A percentile compares a stretch with the other conserved stretches of the same genome.
These are phyloP conservation scores for Archips xylosteana DNA, from an alignment of 2,888 invertebrate species.

Conservation along the genomic window DNA sequence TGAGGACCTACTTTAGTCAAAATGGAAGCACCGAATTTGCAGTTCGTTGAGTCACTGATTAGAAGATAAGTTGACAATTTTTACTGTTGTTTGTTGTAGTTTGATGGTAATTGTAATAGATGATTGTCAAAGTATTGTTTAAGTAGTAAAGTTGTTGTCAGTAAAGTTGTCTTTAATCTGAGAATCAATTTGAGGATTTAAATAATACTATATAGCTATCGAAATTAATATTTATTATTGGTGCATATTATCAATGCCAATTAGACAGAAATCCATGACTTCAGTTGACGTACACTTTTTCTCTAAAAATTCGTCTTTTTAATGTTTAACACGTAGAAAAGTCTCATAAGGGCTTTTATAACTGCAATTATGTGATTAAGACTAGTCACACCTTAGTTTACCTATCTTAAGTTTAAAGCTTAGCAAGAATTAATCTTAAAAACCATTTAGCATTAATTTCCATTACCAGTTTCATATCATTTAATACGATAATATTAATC, in stretches of 20 bases:
- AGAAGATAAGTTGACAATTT: slow-evolving; percentile 4
- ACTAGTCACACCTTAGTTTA: slow-evolving; percentile 33
- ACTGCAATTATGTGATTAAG: slow-evolving; percentile 29
- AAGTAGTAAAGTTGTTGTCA: not conserved
- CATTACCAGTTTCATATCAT: slow-evolving; percentile 8
- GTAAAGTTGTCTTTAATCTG: not conserved
- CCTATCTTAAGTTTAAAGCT: slow-evolving; percentile 20
- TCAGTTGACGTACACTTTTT: not conserved
- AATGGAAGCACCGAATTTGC: slow-evolving; percentile 13
- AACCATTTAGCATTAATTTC: slow-evolving; percentile 16
- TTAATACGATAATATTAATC: slow-evolving; percentile 11
- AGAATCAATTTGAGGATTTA: not conserved
- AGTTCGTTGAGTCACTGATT: slow-evolving; percentile 3
- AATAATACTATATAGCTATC: not conserved
- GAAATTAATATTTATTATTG: not conserved
- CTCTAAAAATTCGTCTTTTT: not conserved
- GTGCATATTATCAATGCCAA: not conserved
- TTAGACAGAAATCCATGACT: not conserved
- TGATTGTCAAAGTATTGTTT: not conserved
- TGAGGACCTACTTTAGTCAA: slow-evolving; percentile 19
- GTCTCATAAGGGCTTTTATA: not conserved
- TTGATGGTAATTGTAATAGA: not conserved
- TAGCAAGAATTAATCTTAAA: slow-evolving; percentile 3
- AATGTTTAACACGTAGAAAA: not conserved
- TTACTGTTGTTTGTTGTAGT: slow-evolving; percentile 4